phyloP scores from a whole-genome alignment of 2,888 invertebrate genomes.

The Eristalinus aeneus region DNA sequence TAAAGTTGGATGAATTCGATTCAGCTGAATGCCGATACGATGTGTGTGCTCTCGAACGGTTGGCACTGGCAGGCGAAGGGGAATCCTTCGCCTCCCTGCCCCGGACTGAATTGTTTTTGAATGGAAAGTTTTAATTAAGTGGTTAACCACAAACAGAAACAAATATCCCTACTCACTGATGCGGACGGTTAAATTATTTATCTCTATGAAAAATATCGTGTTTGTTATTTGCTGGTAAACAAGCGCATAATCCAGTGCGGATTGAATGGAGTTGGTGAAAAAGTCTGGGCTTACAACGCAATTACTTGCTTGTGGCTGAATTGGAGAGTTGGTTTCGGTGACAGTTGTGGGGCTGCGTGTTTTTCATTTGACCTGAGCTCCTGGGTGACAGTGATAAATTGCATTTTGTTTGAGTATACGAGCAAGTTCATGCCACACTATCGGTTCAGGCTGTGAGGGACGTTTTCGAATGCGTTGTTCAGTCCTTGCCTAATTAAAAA shows the following conservation, averaged over 20 bases:
- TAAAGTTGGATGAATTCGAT: slow-evolving; percentile 59
- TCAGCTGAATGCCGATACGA: slow-evolving; percentile 12
- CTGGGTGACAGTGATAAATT: not conserved
- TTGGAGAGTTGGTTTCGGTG: not conserved
- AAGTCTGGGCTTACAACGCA: slow-evolving; percentile 21
- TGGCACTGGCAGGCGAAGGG: not conserved
- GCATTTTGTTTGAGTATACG: not conserved
- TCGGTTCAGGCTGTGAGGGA: not conserved
- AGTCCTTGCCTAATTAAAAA: too few relatives aligned
- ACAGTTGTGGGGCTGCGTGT: not conserved
- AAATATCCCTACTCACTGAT: slow-evolving; percentile 54
- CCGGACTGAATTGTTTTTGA: slow-evolving; percentile 51
- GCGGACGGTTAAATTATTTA: slow-evolving; percentile 51
- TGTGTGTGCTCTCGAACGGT: not conserved
- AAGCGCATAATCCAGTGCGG: slow-evolving; percentile 23
- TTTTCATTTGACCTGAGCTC: not conserved
- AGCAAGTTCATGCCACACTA: not conserved
- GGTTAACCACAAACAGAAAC: slow-evolving; percentile 63
- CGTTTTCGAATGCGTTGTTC: not conserved
- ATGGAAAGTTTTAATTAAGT: slow-evolving; percentile 70
- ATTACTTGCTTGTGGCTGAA: slow-evolving; percentile 10
- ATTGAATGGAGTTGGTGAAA: slow-evolving; percentile 58
- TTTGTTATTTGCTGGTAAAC: not conserved
- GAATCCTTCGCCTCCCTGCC: not conserved
- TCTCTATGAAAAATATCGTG: slow-evolving; percentile 34